Percentiles rank a stretch among this genome's conserved stretches.
Conservation (phyloP, 2,797 vertebrate genomes). For the Etheostoma perlongum region DNA sequence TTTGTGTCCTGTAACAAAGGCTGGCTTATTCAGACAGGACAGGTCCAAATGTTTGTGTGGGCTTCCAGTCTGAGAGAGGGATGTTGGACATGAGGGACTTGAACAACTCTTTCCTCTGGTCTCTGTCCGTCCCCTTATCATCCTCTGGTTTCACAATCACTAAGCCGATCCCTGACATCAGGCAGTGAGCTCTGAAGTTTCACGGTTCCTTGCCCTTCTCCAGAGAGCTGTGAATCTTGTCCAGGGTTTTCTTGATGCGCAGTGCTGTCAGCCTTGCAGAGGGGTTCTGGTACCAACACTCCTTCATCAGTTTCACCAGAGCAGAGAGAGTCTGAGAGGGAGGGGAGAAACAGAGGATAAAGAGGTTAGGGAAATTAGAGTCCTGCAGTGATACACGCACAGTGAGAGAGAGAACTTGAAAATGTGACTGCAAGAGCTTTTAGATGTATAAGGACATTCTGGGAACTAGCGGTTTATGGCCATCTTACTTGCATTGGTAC, state of each 20-base stretch:
- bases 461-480: not conserved
- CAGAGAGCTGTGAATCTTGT: conserved; percentile 88
- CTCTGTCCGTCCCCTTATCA: conserved; percentile 5
- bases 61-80: conserved; percentile 50
- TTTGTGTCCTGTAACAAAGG: conserved; percentile 39
- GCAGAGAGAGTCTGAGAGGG: conserved; percentile 84
- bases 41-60: conserved; percentile 41
- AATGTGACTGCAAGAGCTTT: conserved; percentile 4
- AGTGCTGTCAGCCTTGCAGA: conserved; percentile 87
- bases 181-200: conserved; percentile 46
- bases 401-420: not conserved
- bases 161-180: conserved; percentile 24
- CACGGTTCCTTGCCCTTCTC: conserved; percentile 88
- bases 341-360: not conserved
- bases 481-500: not conserved
- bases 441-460: not conserved
- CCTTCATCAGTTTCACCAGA: conserved; percentile 89
- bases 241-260: conserved; percentile 89
- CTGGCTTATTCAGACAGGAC: conserved; percentile 43
- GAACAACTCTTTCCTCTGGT: conserved; percentile 32
- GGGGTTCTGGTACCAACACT: conserved; percentile 91
- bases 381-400: not conserved
- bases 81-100: conserved; percentile 10
- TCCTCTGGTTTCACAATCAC: conserved; percentile 3
- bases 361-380: not conserved